Base-by-base conservation (phyloP, 1,140 invertebrate genomes). In the Papilio glaucus region DNA sequence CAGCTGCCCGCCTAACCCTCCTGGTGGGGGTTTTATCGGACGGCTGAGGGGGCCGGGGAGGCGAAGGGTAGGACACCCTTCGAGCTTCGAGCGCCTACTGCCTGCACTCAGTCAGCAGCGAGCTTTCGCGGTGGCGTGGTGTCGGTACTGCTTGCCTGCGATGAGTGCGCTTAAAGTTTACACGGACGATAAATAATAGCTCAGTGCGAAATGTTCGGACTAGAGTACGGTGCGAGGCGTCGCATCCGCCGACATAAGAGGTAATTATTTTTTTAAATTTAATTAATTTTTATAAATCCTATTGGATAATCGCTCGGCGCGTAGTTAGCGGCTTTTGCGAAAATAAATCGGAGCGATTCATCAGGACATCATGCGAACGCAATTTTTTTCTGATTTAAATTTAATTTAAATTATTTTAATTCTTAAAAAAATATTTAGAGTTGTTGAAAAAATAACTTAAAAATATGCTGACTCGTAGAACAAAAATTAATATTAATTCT, bases 161-260 rank as follows among this genome's bases (percentile, higher is more conserved):
- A 62, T 62, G 61, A 5, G 33, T 62, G 33, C 61, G 61, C 26
- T 38, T 13, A 62, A 62, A 62, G 61, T 62, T 62, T 62, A 38
- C 61, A 62, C 61, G 61, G 61, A 62, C 61, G 61, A 38, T 38
- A 62, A 62, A 62, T 62, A 62, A 29, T 12, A 24, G 38, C 61
- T 38, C 61, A 37, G 61, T 62, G 61, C 29, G 33, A 62, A 62
- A 62, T 62, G 61, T 62, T 15, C 33, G 61, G 26, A 15, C 26
- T 29, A 33, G 38, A 38, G 7, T 0, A 62, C 15, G 61, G 61
- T 4, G 61, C 29, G 26, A 29, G 61, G 61, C 61, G 61, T 10
- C 61, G 61, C 13, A 18, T 15, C 45, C 45, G 6, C 33, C 33
- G 61, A 12, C 26, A 9, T 1, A 62, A 62, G 61, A 62, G 61